phyloP scores from a whole-genome alignment of 2,113 vertebrate species.

The Caloenas nicobarica region DNA sequence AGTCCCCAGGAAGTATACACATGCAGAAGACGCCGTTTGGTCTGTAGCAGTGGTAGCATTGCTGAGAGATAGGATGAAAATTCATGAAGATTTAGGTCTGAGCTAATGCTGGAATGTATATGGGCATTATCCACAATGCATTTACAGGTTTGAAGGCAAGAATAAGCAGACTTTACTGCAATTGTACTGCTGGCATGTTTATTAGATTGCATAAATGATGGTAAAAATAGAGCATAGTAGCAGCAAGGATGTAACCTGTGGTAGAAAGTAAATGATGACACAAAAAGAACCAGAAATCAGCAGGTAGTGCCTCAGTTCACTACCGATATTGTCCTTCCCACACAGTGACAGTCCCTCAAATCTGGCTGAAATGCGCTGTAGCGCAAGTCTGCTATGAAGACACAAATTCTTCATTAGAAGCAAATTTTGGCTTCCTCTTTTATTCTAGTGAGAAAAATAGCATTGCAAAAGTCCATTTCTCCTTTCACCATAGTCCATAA shows the following conservation, averaged over 20 bases:
- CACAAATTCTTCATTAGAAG: neutral
- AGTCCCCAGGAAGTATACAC: neutral
- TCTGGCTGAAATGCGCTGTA: neutral
- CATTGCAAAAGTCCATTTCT: neutral
- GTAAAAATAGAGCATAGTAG: neutral
- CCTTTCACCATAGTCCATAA: neutral
- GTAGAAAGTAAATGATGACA: neutral
- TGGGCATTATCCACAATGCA: neutral
- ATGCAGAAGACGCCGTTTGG: neutral
- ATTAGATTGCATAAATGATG: neutral
- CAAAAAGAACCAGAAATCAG: neutral
- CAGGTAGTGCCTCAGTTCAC: neutral
- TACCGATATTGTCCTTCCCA: neutral
- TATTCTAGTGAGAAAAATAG: neutral
- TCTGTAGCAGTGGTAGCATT: neutral
- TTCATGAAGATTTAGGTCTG: neutral
- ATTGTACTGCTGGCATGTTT: neutral
- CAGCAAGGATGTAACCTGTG: neutral
- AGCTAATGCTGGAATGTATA: neutral
- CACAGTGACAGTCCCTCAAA: neutral
- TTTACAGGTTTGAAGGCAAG: neutral
- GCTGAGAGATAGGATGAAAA: neutral
- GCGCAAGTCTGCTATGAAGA: neutral
- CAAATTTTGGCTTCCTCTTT: neutral
- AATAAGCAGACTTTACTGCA: neutral